Evolutionary conservation across 2,113 vertebrate genomes (phyloP).

Genomic region (Takifugu flavidus): DNA sequence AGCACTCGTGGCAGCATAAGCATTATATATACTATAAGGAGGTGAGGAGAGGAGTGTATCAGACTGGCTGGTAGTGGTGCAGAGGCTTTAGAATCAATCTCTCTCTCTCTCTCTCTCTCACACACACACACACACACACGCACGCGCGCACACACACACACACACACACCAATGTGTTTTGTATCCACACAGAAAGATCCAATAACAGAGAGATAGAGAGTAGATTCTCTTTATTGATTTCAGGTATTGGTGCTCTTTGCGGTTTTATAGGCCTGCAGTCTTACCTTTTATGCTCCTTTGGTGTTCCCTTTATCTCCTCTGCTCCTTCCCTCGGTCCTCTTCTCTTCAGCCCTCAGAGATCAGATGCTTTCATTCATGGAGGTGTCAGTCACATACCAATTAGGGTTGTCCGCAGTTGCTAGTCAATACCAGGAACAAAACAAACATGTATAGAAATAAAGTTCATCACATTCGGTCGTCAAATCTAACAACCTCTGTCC

Average conservation of each 20-base stretch:
- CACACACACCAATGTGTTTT: background rate
- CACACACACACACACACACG: background rate
- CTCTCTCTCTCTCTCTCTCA: background rate
- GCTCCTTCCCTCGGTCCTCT: background rate
- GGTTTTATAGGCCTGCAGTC: slow-evolving; percentile 32
- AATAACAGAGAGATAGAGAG: slow-evolving; percentile 47
- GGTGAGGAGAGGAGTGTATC: slow-evolving; percentile 1
- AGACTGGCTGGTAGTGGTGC: background rate
- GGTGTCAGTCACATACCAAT: no score
- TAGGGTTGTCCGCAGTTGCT: no score
- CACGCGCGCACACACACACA: slow-evolving; percentile 15
- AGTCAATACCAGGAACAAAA: no score
- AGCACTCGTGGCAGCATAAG: slow-evolving; percentile 4
- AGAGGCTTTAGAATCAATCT: background rate
- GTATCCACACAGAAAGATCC: slow-evolving; percentile 37
- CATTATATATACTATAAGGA: background rate
- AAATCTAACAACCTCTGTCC: no score
- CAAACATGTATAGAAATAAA: no score
- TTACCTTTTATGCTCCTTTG: slow-evolving; percentile 17
- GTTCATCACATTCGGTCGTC: no score
- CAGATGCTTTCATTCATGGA: no score
- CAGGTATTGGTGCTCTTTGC: slow-evolving; percentile 26
- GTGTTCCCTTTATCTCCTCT: background rate
- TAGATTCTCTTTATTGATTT: slow-evolving; percentile 48
- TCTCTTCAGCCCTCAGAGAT: no score